Conservation (phyloP, 2,113 vertebrate genomes). For the Pollachius pollachius region DNA sequence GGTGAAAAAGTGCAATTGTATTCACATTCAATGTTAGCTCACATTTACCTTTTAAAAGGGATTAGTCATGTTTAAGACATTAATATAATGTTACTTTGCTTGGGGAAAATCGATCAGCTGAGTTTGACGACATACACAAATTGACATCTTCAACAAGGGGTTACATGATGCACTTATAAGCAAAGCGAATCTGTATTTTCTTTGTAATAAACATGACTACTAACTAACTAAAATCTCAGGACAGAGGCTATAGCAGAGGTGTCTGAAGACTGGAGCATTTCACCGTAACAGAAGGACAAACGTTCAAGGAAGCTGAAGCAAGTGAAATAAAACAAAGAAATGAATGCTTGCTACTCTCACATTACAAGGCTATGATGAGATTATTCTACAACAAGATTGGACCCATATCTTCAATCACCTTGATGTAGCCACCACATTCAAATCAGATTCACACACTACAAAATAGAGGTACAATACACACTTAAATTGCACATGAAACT, state of each 20-base stretch:
- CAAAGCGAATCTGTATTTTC: too few species aligned
- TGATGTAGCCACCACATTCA: constrained; percentile 20
- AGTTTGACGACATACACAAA: constrained; percentile 32
- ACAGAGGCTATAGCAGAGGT: too few species aligned
- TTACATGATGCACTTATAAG: constrained; percentile 8
- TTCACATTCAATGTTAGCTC: constrained; percentile 59
- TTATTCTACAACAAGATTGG: too few species aligned
- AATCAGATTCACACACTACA: constrained; percentile 39
- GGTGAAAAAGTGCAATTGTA: constrained; percentile 48
- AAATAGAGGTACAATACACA: constrained; percentile 41
- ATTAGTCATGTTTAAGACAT: constrained; percentile 33
- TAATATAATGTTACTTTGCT: constrained; percentile 31
- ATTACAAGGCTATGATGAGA: background rate
- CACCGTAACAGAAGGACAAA: background rate
- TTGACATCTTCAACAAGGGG: constrained; percentile 42
- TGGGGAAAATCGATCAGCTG: constrained; percentile 33
- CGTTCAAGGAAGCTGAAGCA: background rate
- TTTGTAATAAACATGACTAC: too few species aligned
- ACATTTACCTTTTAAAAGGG: constrained; percentile 42
- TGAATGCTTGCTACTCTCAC: background rate
- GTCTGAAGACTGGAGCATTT: constrained; percentile 1
- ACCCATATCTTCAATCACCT: background rate
- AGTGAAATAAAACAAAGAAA: background rate
- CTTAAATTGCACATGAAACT: constrained; percentile 34
- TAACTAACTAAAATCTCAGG: too few species aligned